phyloP scores from a whole-genome alignment of 2,797 vertebrate genomes.

The Eulemur coronatus region DNA sequence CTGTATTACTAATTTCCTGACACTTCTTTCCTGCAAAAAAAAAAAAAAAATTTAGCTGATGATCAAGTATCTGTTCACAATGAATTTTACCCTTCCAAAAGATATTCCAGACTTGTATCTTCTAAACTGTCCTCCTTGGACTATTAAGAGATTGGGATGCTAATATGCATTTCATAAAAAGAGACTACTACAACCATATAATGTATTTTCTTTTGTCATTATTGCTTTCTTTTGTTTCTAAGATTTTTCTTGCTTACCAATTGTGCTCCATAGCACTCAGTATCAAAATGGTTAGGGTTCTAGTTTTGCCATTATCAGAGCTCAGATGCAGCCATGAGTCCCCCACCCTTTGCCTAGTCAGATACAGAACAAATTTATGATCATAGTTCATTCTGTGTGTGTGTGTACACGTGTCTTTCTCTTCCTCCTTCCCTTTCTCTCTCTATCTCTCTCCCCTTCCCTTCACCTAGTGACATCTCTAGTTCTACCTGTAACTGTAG shows the following conservation, averaged over 20 bases:
- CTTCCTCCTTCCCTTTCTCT: background rate
- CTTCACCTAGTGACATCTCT: background rate
- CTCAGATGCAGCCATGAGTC: background rate
- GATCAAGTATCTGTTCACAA: background rate
- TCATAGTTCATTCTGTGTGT: background rate
- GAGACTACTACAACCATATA: background rate
- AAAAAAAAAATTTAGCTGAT: background rate
- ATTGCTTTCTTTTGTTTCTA: background rate
- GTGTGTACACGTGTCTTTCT: background rate
- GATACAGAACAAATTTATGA: background rate
- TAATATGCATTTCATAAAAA: background rate
- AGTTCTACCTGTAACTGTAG: background rate
- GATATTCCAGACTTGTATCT: background rate
- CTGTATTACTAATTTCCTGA: conserved; percentile 10
- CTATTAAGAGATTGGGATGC: background rate
- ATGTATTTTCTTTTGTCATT: background rate
- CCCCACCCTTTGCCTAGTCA: background rate
- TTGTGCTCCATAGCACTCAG: background rate
- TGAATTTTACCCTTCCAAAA: conserved; percentile 35
- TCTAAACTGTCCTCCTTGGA: background rate
- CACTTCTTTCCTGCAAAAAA: background rate
- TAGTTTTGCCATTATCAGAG: background rate
- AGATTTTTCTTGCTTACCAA: background rate
- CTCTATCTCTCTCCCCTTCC: background rate
- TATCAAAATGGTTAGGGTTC: background rate